These are phyloP conservation scores for Macrocentrus cingulum DNA, from an alignment of 1,140 invertebrate species.

Conservation along the genomic window DNA sequence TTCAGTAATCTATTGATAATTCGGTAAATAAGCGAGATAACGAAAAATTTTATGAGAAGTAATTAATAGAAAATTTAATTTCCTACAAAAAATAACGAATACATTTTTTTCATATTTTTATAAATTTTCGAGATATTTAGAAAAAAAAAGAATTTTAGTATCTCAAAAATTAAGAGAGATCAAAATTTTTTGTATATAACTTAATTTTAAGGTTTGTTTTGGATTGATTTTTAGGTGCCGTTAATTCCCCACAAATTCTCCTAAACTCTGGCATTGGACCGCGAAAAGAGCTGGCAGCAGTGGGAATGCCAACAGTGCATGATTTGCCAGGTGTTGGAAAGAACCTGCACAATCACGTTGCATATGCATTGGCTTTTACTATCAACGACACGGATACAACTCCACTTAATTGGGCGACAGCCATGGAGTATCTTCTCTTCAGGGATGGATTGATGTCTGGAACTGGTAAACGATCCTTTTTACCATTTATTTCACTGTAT, in stretches of 20 bases:
- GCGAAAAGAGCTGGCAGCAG: slow-evolving; percentile 66
- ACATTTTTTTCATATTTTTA: too few relatives aligned
- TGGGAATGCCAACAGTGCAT: slow-evolving; percentile 69
- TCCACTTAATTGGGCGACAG: slow-evolving; percentile 82
- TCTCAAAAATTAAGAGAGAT: too few relatives aligned
- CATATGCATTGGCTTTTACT: slow-evolving; percentile 74
- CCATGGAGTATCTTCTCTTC: slow-evolving; percentile 83
- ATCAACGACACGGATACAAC: slow-evolving; percentile 82
- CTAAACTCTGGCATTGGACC: slow-evolving; percentile 82
- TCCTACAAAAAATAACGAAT: too few relatives aligned
- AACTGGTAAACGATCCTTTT: slow-evolving; percentile 62
- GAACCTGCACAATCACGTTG: slow-evolving; percentile 87
- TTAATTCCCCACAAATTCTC: slow-evolving; percentile 82
- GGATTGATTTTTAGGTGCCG: slow-evolving; percentile 60
- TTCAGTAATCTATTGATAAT: neutral
- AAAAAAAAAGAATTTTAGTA: too few relatives aligned
- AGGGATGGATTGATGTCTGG: slow-evolving; percentile 83
- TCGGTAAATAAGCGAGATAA: too few relatives aligned
- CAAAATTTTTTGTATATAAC: neutral
- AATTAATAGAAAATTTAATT: too few relatives aligned
- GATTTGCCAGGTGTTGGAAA: slow-evolving; percentile 81
- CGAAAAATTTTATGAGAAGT: too few relatives aligned
- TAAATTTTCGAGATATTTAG: too few relatives aligned
- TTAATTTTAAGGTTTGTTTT: neutral
- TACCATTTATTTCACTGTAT: slow-evolving; percentile 1